phyloP scores from a whole-genome alignment of 2,797 vertebrate genomes.

The Delichon dasypus region DNA sequence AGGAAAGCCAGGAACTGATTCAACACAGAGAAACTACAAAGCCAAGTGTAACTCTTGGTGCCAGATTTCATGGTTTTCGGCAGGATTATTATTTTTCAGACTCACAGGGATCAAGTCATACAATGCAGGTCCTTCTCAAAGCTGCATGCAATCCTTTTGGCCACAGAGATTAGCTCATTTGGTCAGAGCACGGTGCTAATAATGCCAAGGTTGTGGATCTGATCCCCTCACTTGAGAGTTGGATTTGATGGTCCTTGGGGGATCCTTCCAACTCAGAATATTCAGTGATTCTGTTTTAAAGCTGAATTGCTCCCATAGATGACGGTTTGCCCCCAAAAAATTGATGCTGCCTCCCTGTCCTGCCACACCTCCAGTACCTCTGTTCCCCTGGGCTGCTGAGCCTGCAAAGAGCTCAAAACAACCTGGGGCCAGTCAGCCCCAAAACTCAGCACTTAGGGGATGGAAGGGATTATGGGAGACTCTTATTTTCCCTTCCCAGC shows the following conservation, averaged over 20 bases:
- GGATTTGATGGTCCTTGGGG: neutral
- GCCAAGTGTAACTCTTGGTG: neutral
- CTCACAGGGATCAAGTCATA: neutral
- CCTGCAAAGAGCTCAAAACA: neutral
- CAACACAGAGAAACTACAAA: neutral
- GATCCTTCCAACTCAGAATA: neutral
- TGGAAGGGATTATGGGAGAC: neutral
- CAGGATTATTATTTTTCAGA: neutral
- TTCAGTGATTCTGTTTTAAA: neutral
- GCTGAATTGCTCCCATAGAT: neutral
- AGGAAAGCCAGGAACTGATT: neutral
- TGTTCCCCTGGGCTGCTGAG: neutral
- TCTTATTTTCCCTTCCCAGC: neutral
- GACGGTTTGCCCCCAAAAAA: neutral
- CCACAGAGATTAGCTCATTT: neutral
- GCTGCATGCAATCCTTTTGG: neutral
- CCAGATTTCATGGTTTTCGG: neutral
- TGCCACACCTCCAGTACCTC: neutral
- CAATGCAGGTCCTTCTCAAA: neutral
- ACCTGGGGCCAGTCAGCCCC: neutral
- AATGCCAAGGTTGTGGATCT: neutral
- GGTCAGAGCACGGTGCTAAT: neutral
- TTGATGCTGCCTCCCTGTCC: fast-evolving
- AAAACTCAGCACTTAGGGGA: neutral
- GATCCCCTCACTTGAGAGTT: neutral